Evolutionary conservation across 2,797 vertebrate species (phyloP), one percentile per base, ranked within the genome.

Genomic region (Rhadinocentrus ornatus): DNA sequence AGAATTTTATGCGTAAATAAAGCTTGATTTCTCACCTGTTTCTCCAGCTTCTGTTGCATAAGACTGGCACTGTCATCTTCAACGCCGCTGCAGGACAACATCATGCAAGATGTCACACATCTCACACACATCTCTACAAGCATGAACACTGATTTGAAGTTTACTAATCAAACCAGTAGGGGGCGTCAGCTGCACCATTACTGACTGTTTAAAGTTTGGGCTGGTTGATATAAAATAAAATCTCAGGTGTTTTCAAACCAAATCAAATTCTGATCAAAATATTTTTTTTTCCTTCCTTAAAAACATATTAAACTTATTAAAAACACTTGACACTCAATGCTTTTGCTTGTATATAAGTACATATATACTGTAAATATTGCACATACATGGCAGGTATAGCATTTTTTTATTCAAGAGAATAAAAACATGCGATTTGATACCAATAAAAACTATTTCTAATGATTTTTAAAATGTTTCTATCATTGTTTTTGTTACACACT

Each of bases 21-120:
- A 24, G n/a, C 37, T 71, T 3, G 3, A 16, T 5, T 29, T 69
- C 77, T 57, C 86, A 99, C 98, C 96, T 99, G 98, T 83, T 97
- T 96, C 69, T 98, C 96, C 73, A 99, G 94, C 87, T 98, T 99
- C 90, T 97, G 94, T 80, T 96, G 96, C 84, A 97, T 94, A n/a
- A 99, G 91, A 71, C 94, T 96, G 87, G 86, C 76, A 65, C 91
- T 89, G 90, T 97, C 96, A 86, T 97, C 95, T 65, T 96, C 96
- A 75, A 96, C 91, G 77, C 94, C 87, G 69, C 97, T 98, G 27
- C 75, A 78, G 90, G 71, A 88, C 63, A 0, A 56, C 16, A 20
- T 34, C 15, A 37, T 16, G 8, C 18, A 52, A 22, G 6, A 8
- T 24, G 4, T 35, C 10, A 35, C n/a, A n/a, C n/a, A 8, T 24